A percentile compares a stretch with the other conserved stretches of the same genome.
Evolutionary conservation across 2,113 vertebrate genomes (phyloP).

Genomic region (zebrafish (Danio rerio)): GRCz12tu NC_133184.1:12913001-12913500

Average conservation of each 20-base stretch:
- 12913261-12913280: not conserved
- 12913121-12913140: conserved; percentile 35
- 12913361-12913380: not conserved
- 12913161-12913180: conserved; percentile 43
- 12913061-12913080: not conserved
- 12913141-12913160: conserved; percentile 20
- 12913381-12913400: not conserved
- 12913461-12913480: conserved; percentile 20
- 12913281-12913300: not conserved
- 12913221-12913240: conserved; percentile 21
- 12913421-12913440: not conserved
- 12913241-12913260: not conserved
- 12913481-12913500: conserved; percentile 14
- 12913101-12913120: conserved; percentile 21
- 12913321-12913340: conserved; percentile 8
- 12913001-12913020: not conserved
- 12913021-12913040: not conserved
- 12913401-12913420: not conserved
- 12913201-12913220: conserved; percentile 15
- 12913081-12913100: conserved; percentile 28
- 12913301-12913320: not conserved
- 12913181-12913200: conserved; percentile 6
- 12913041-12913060: conserved; percentile 28
- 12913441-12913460: not conserved
- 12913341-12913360: not conserved